Conservation (phyloP, 2,888 invertebrate species). For the Camponotus fellah region DNA sequence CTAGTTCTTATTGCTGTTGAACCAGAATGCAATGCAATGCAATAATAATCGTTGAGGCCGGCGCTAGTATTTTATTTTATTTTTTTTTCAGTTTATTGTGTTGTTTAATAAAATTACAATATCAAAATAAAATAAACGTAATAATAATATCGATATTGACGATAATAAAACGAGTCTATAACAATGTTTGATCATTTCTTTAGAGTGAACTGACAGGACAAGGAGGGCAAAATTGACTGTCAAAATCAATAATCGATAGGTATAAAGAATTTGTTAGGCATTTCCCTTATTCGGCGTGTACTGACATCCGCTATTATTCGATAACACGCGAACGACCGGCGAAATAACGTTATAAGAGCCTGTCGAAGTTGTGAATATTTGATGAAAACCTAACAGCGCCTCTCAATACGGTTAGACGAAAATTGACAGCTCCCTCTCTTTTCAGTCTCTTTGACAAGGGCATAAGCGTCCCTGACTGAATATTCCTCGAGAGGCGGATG, state of each 20-base stretch:
- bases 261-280: conserved; percentile 71
- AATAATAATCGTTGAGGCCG: background rate
- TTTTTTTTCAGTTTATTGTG: background rate
- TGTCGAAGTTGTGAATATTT: conserved; percentile 79
- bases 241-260: conserved; percentile 76
- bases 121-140: conserved; percentile 1
- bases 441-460: conserved; percentile 41
- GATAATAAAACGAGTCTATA: background rate
- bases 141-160: background rate
- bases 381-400: conserved; percentile 80
- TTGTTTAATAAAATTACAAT: conserved; percentile 1
- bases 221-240: conserved; percentile 2
- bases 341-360: conserved; percentile 75
- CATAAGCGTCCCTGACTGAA: conserved; percentile 64
- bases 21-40: background rate
- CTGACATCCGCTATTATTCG: conserved; percentile 69
- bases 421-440: conserved; percentile 76
- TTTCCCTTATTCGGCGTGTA: conserved; percentile 53
- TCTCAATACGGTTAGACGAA: conserved; percentile 78
- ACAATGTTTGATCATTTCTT: background rate
- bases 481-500: conserved; percentile 59
- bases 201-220: background rate
- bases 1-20: background rate
- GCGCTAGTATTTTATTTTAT: background rate
- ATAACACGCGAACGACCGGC: conserved; percentile 77